Percentiles rank a stretch among this genome's conserved stretches.
phyloP scores from a whole-genome alignment of 2,113 vertebrate genomes.

The Columba janthina region DNA sequence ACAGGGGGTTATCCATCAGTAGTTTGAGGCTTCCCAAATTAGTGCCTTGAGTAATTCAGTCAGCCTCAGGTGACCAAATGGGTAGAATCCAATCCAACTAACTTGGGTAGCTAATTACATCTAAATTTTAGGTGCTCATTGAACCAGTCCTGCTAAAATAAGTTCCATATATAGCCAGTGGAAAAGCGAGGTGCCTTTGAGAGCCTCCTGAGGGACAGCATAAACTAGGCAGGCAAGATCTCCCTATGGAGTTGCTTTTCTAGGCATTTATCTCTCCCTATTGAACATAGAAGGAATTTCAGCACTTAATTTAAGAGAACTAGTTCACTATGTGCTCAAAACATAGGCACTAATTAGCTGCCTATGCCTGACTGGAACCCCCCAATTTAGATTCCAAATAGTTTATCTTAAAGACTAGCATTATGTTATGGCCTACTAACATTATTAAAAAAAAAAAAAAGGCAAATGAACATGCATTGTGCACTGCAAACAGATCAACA shows the following conservation, averaged over 20 bases:
- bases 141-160: slow-evolving; percentile 1
- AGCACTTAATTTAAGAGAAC: slow-evolving; percentile 51
- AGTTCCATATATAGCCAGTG: neutral
- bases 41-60: neutral
- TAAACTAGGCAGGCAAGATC: neutral
- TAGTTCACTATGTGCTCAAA: slow-evolving; percentile 63
- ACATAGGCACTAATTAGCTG: slow-evolving; percentile 46
- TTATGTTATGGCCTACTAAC: neutral
- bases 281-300: neutral
- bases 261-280: slow-evolving; percentile 2
- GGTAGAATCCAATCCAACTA: neutral
- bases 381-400: neutral
- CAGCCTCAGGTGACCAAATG: neutral
- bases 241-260: slow-evolving; percentile 39
- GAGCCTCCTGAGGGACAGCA: neutral
- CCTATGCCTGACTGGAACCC: neutral
- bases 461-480: neutral
- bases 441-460: neutral
- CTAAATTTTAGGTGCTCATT: neutral
- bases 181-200: slow-evolving; percentile 55
- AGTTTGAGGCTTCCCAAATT: neutral
- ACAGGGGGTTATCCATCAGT: neutral
- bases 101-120: neutral
- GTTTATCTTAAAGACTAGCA: neutral
- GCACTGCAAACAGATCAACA: neutral